Evolutionary conservation across 2,888 invertebrate species (phyloP).

Genomic region (Nymphalis c-album): DNA sequence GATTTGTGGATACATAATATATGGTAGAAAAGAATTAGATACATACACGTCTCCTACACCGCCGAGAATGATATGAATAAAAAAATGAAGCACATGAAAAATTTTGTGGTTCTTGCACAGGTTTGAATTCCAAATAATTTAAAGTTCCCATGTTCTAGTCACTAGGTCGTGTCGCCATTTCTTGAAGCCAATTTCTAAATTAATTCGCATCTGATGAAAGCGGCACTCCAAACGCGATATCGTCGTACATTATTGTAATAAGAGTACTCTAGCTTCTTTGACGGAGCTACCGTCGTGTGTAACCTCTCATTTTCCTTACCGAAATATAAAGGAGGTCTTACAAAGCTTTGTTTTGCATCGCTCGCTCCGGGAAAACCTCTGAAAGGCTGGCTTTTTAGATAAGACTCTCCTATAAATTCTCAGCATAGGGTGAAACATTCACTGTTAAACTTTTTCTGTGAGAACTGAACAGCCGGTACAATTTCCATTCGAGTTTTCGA

Average conservation of each 20-base stretch:
- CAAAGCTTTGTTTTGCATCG: slow-evolving; percentile 81
- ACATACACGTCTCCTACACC: too few relatives aligned
- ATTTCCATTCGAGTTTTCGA: slow-evolving; percentile 64
- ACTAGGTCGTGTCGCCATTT: neutral
- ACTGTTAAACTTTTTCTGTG: slow-evolving; percentile 70
- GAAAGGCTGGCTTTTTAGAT: slow-evolving; percentile 80
- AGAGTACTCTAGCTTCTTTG: slow-evolving; percentile 74
- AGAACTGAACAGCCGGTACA: slow-evolving; percentile 69
- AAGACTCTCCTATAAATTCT: slow-evolving; percentile 77
- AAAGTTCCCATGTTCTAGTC: slow-evolving; percentile 4
- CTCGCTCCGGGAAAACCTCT: slow-evolving; percentile 69
- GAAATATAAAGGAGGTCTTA: slow-evolving; percentile 79
- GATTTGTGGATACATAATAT: too few relatives aligned
- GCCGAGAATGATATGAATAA: too few relatives aligned
- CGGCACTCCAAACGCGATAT: slow-evolving; percentile 66
- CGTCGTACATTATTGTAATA: slow-evolving; percentile 77
- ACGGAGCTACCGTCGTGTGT: slow-evolving; percentile 57
- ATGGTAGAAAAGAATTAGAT: too few relatives aligned
- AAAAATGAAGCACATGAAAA: too few relatives aligned
- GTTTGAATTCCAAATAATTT: too few relatives aligned
- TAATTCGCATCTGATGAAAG: slow-evolving; percentile 46
- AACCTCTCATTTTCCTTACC: slow-evolving; percentile 80
- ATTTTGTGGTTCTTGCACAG: too few relatives aligned
- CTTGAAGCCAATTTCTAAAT: slow-evolving; percentile 29
- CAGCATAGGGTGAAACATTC: slow-evolving; percentile 66